These are phyloP conservation scores for Melanotaenia parkinsoni DNA, from an alignment of 2,797 vertebrate species.

Conservation along the genomic window DNA sequence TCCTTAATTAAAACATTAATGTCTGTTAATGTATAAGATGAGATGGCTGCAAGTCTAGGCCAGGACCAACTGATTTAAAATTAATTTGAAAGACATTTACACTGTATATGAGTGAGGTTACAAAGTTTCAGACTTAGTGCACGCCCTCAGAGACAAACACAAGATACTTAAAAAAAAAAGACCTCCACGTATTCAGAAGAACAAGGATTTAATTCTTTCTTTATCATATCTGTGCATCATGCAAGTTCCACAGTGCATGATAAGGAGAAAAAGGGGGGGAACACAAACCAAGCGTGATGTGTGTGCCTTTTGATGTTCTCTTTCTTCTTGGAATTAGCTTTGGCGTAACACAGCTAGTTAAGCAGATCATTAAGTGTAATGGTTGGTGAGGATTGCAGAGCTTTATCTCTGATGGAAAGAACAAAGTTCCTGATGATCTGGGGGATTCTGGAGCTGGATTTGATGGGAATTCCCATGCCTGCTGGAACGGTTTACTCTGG, in stretches of 20 bases:
- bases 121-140: conserved; percentile 10
- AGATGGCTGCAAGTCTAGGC: conserved; percentile 32
- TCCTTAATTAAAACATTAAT: conserved; percentile 18
- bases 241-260: conserved; percentile 41
- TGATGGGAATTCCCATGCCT: conserved; percentile 77
- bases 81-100: conserved; percentile 27
- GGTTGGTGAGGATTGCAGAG: conserved; percentile 75
- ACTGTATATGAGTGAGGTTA: conserved; percentile 15
- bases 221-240: conserved; percentile 57
- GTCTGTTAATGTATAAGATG: conserved; percentile 25
- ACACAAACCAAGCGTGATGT: conserved; percentile 45
- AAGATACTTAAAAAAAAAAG: conserved; percentile 31
- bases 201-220: conserved; percentile 53
- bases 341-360: conserved; percentile 72
- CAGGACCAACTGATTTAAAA: conserved; percentile 6
- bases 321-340: conserved; percentile 70
- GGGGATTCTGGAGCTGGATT: conserved; percentile 80
- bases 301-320: conserved; percentile 72
- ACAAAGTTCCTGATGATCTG: conserved; percentile 81
- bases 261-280: conserved; percentile 44
- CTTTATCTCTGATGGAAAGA: conserved; percentile 80
- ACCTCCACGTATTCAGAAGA: conserved; percentile 35
- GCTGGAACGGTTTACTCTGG: conserved; percentile 73
- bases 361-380: conserved; percentile 83
- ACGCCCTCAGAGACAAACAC: conserved; percentile 28